phyloP scores from a whole-genome alignment of 2,113 vertebrate genomes.

The Polypterus bichir region DNA sequence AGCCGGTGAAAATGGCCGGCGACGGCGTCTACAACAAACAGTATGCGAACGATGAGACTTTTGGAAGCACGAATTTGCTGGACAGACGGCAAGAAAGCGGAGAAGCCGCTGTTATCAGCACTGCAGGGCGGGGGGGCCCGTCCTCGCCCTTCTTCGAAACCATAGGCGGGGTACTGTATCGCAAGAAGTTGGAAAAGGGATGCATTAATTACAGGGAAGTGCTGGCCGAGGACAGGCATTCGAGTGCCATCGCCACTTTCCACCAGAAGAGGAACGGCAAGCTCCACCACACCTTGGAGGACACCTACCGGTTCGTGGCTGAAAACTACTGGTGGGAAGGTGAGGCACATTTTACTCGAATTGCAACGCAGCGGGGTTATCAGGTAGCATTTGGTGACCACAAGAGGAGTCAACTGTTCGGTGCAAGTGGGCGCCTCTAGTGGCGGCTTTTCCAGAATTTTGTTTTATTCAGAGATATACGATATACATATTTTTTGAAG shows the following conservation, averaged over 20 bases:
- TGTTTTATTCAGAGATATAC: too few relatives aligned
- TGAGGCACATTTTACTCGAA: constrained; percentile 19
- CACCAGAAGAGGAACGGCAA: constrained; percentile 39
- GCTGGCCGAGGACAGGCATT: constrained; percentile 42
- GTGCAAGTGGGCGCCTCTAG: too few relatives aligned
- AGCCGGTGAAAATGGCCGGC: constrained; percentile 44
- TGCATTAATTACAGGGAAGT: constrained; percentile 59
- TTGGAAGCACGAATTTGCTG: constrained; percentile 23
- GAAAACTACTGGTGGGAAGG: constrained; percentile 72
- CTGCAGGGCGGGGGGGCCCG: constrained; percentile 10
- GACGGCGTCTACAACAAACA: constrained; percentile 29
- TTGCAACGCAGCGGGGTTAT: too few relatives aligned
- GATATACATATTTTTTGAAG: too few relatives aligned
- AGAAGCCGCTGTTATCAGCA: constrained; percentile 18
- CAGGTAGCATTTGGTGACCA: too few relatives aligned
- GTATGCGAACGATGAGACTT: constrained; percentile 27
- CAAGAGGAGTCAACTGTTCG: too few relatives aligned
- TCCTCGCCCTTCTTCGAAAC: constrained; percentile 45
- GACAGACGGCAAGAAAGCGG: constrained; percentile 19
- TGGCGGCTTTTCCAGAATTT: too few relatives aligned
- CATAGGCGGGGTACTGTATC: constrained; percentile 52
- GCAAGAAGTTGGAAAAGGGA: constrained; percentile 56
- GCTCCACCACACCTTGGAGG: constrained; percentile 54
- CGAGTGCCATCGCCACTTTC: constrained; percentile 44
- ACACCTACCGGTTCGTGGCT: constrained; percentile 58